Evolutionary conservation across 2,797 vertebrate species (phyloP).

Genomic region (Cottoperca gobio): DNA sequence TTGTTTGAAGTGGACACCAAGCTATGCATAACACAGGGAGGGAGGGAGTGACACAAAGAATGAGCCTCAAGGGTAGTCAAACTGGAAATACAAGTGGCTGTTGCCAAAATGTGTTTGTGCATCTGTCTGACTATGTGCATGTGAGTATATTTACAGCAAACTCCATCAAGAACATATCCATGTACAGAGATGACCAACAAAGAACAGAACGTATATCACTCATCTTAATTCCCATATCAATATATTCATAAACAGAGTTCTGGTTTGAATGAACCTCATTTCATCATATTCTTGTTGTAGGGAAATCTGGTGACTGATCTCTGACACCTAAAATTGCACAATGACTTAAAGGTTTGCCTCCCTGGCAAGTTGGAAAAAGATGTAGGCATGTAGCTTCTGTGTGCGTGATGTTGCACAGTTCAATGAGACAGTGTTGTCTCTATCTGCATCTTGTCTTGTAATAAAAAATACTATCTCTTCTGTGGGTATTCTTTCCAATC

Average conservation of each 20-base stretch:
- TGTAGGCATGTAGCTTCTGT: constrained; percentile 15
- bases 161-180: constrained; percentile 16
- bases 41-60: constrained; percentile 62
- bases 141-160: constrained; percentile 49
- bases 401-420: background rate
- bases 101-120: constrained; percentile 61
- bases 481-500: constrained; percentile 21
- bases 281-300: constrained; percentile 25
- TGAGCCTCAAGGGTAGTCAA: constrained; percentile 66
- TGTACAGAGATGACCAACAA: background rate
- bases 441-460: constrained; percentile 10
- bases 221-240: background rate
- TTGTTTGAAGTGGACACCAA: background rate
- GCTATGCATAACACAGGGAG: constrained; percentile 28
- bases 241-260: background rate
- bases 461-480: constrained; percentile 19
- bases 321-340: constrained; percentile 15
- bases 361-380: constrained; percentile 16
- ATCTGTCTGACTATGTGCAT: constrained; percentile 30
- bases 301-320: constrained; percentile 30
- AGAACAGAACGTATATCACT: background rate
- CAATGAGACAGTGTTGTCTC: constrained; percentile 16
- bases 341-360: constrained; percentile 22
- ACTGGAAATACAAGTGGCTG: constrained; percentile 79
- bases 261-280: constrained; percentile 7